These are phyloP conservation scores for Bombylius discolor DNA, from an alignment of 2,888 invertebrate species.

Conservation along the genomic window DNA sequence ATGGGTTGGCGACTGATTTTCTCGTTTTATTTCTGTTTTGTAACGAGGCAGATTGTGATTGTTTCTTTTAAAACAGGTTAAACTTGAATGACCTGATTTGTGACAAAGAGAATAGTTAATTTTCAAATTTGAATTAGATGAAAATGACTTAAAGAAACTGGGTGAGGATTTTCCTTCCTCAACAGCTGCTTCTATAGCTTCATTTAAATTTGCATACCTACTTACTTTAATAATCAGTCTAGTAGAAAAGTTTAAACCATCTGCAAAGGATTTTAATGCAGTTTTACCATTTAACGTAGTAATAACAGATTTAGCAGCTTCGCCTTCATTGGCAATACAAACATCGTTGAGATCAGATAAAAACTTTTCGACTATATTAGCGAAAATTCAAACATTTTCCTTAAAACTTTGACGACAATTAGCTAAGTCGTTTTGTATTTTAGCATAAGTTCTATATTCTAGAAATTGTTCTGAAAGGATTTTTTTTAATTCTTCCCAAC, in stretches of 20 bases:
- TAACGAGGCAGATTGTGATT: no score
- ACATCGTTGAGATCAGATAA: slow-evolving; percentile 1
- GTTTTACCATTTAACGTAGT: slow-evolving; percentile 1
- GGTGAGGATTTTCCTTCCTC: no score
- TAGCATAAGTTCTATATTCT: background rate
- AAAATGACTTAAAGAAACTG: no score
- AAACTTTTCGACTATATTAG: background rate
- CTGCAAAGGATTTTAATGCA: slow-evolving; percentile 2
- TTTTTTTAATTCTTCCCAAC: background rate
- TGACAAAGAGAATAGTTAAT: no score
- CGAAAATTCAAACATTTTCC: background rate
- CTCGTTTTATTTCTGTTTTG: no score
- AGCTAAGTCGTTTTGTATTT: background rate
- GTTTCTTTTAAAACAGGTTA: no score
- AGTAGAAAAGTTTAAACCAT: background rate
- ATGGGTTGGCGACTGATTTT: no score
- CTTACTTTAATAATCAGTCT: slow-evolving; percentile 5
- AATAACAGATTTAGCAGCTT: background rate
- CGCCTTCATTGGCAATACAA: background rate
- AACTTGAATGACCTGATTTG: no score
- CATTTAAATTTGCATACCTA: background rate
- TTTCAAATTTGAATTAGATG: no score
- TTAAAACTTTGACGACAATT: background rate
- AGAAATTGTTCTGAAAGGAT: background rate
- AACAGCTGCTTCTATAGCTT: slow-evolving; percentile 4